Evolutionary conservation across 2,113 vertebrate species (phyloP), one percentile per base, ranked within the genome.

Genomic region (Atlantisia rogersi): DNA sequence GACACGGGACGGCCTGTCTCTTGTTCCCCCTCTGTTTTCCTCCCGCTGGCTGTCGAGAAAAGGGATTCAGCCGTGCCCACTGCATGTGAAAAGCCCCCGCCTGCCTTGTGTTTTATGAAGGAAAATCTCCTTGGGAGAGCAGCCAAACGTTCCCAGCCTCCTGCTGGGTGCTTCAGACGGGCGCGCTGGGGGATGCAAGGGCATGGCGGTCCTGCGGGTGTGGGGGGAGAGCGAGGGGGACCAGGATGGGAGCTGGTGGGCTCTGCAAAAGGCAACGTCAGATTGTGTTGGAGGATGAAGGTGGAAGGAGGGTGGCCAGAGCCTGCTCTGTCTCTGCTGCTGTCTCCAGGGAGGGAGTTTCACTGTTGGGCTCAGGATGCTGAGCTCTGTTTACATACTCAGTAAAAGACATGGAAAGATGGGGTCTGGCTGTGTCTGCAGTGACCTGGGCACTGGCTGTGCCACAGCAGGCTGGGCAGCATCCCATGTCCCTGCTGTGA

Each of bases 51-150:
- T 91, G 84, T 69, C 1, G 17, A 97, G 90, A 97, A 94, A 96
- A 96, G 58, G 65, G 90, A 95, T 93, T 93, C 74, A 89, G 70
- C 86, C 24, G 9, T 75, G 81, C 91, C 83, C 93, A 60, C 32
- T 5, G 65, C 78, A 14, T 76, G 70, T 87, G 95, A 95, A 95
- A 93, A 87, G 88, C 93, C 44, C 69, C 93, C 13, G 73, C 91
- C 94, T 25, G 86, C 65, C 88, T 85, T 3, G 81, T 71, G 92
- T 92, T 94, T 94, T 78, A 81, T 92, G 96, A 83, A 96, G 95
- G 80, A 86, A 96, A 96, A 96, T 83, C 92, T 92, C 94, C 92
- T 75, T 86, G 95, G 95, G 94, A 96, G 95, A 96, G 93, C 90
- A 90, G 95, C 93, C 90, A 92, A 93, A 94, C 29, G 68, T 96